Evolutionary conservation across 64 coral and sea anemone species (phyloP).

Genomic region (Montipora foliosa): DNA sequence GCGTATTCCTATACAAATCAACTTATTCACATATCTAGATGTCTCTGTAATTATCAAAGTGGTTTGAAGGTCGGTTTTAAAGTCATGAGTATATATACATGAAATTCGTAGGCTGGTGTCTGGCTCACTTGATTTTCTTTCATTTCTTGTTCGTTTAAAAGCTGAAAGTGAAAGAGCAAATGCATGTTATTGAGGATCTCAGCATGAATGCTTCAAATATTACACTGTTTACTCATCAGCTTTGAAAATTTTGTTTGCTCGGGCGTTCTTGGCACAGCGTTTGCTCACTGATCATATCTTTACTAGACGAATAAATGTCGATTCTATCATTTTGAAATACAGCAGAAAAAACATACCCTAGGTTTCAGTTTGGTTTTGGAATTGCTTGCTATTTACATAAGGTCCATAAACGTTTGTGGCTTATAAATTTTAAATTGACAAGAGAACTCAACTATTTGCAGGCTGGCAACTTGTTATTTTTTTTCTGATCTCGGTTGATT

Average conservation of each 20-base stretch:
- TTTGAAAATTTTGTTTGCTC: neutral
- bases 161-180: neutral
- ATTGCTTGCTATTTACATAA: no score
- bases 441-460: no score
- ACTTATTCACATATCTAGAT: neutral
- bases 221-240: neutral
- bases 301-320: neutral
- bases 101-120: neutral
- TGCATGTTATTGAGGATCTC: neutral
- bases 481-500: no score
- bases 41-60: neutral
- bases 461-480: no score
- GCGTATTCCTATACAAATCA: neutral
- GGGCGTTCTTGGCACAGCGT: neutral
- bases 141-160: neutral
- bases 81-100: neutral
- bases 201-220: constrained; percentile 24
- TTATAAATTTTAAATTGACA: no score
- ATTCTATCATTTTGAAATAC: neutral
- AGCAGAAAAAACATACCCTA: neutral
- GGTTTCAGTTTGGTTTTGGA: neutral
- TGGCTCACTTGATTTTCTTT: neutral
- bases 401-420: no score
- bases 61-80: neutral
- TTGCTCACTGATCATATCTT: no score